Conservation (phyloP, 2,888 invertebrate genomes). For the Rhingia rostrata region DNA sequence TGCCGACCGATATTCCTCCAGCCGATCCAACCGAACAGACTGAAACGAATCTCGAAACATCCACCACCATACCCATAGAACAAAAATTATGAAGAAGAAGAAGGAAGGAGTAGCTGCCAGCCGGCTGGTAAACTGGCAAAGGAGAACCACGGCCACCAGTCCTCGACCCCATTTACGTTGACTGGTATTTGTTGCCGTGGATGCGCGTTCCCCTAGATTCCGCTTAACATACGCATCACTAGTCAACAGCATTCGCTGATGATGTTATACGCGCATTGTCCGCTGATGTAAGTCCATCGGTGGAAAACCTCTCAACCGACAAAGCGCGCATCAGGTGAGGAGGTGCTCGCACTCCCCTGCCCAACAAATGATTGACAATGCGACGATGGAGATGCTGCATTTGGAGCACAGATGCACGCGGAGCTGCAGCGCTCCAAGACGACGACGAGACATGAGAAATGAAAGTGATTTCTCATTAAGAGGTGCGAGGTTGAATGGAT, state of each 20-base stretch:
- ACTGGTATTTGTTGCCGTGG: constrained; percentile 54
- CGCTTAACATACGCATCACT: constrained; percentile 71
- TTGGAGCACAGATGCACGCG: constrained; percentile 20
- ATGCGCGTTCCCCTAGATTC: constrained; percentile 64
- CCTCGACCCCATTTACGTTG: constrained; percentile 66
- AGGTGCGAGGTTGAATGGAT: constrained; percentile 67
- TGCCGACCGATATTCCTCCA: constrained; percentile 65
- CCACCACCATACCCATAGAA: neutral
- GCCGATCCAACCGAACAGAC: constrained; percentile 24
- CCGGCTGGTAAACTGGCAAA: constrained; percentile 18
- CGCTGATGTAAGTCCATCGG: constrained; percentile 46
- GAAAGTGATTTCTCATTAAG: constrained; percentile 75
- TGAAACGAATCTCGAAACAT: constrained; percentile 54
- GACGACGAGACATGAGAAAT: constrained; percentile 52
- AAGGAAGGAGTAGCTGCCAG: constrained; percentile 18
- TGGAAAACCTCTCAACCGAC: constrained; percentile 24
- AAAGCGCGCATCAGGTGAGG: constrained; percentile 18
- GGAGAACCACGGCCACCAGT: constrained; percentile 19
- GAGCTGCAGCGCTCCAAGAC: neutral
- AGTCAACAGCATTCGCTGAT: constrained; percentile 63
- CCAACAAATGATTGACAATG: constrained; percentile 63
- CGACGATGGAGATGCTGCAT: constrained; percentile 44
- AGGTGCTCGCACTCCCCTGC: neutral
- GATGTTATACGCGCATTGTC: constrained; percentile 62
- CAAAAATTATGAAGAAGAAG: constrained; percentile 1